These are phyloP conservation scores for Pelochelys cantorii DNA, from an alignment of 2,797 vertebrate genomes.

Conservation along the genomic window DNA sequence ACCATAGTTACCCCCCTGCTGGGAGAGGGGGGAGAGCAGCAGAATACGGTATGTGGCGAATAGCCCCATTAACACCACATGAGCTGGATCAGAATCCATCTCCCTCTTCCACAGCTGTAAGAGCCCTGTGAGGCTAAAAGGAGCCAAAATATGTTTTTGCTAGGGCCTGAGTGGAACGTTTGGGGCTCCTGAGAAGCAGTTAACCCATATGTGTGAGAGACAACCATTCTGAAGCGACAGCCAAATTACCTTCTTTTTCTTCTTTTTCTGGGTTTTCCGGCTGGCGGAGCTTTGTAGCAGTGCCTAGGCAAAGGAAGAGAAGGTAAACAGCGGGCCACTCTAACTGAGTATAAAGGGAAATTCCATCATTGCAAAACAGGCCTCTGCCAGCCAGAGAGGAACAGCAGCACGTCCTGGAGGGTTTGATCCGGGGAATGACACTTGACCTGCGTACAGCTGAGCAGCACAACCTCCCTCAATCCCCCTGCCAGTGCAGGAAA, in stretches of 20 bases:
- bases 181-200: background rate
- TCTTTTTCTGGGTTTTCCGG: slow-evolving; percentile 98
- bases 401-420: background rate
- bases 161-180: background rate
- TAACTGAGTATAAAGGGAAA: background rate
- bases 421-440: background rate
- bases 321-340: background rate
- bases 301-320: slow-evolving; percentile 79
- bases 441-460: background rate
- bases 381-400: background rate
- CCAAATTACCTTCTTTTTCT: slow-evolving; percentile 97
- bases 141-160: background rate
- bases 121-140: background rate
- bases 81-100: background rate
- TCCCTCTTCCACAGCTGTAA: background rate
- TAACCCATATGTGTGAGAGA: background rate
- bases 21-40: too few relatives aligned
- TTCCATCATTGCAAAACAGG: accelerated
- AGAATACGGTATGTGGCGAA: too few relatives aligned
- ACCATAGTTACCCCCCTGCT: background rate
- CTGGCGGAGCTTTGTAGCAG: slow-evolving; percentile 97
- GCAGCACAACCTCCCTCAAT: too few relatives aligned
- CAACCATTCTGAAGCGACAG: background rate
- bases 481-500: background rate
- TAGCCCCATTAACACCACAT: too few relatives aligned